Percentiles rank a stretch among this genome's conserved stretches.
These are phyloP conservation scores for Egretta garzetta DNA, from an alignment of 2,113 vertebrate species.

Conservation along the genomic window DNA sequence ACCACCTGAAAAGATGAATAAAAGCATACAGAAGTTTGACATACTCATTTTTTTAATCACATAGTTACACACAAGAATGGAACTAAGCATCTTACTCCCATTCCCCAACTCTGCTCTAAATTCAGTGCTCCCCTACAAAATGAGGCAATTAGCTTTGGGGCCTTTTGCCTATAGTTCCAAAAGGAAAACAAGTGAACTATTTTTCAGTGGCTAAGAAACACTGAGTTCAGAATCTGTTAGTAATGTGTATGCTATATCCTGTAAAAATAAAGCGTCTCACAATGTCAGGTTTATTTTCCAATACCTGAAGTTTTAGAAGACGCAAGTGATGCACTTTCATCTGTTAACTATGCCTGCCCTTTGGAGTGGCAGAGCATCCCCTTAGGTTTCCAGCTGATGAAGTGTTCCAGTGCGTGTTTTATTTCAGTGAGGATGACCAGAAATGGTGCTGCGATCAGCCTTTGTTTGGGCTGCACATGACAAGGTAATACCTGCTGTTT, in stretches of 20 bases:
- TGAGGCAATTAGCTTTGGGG: neutral
- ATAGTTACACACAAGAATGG: neutral
- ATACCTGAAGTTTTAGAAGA: neutral
- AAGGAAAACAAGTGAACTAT: neutral
- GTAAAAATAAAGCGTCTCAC: neutral
- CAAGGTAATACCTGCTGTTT: neutral
- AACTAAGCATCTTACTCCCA: neutral
- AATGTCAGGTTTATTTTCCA: neutral
- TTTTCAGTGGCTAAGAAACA: neutral
- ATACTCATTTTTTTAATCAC: neutral
- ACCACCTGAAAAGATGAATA: slow-evolving; percentile 65
- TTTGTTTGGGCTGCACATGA: neutral
- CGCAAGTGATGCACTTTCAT: neutral
- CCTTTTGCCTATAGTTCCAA: neutral
- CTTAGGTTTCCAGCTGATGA: neutral
- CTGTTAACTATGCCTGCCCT: neutral
- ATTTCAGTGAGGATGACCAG: neutral
- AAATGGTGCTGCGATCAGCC: neutral
- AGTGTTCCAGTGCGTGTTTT: neutral
- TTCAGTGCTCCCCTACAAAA: neutral
- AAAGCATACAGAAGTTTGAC: neutral
- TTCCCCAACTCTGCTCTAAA: neutral
- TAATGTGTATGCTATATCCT: neutral
- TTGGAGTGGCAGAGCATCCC: neutral
- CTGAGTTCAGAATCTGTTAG: neutral